These are phyloP conservation scores for Seriola rivoliana DNA, from an alignment of 2,113 vertebrate species.

Conservation along the genomic window DNA sequence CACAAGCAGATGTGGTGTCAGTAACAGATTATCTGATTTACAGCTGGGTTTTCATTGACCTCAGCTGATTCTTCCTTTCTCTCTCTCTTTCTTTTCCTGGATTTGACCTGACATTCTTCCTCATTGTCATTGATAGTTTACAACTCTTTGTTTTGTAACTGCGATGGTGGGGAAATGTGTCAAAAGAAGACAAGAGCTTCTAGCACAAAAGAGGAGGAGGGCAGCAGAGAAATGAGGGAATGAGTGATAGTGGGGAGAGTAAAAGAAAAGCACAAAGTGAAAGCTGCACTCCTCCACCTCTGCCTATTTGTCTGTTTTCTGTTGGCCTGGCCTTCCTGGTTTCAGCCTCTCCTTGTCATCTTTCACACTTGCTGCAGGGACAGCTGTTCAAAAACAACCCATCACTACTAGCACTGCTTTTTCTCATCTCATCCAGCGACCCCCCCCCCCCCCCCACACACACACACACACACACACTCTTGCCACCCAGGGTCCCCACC, in stretches of 20 bases:
- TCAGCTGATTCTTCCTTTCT: background rate
- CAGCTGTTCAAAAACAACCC: slow-evolving; percentile 37
- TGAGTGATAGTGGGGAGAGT: background rate
- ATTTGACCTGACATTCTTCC: slow-evolving; percentile 6
- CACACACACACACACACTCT: too few relatives aligned
- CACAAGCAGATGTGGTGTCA: slow-evolving; percentile 77
- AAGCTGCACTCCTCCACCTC: background rate
- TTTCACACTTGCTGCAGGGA: background rate
- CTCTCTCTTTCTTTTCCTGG: background rate
- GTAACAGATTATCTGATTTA: slow-evolving; percentile 41
- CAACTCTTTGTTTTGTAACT: background rate
- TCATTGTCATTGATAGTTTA: background rate
- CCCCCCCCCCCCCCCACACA: too few relatives aligned
- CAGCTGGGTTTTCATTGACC: slow-evolving; percentile 32
- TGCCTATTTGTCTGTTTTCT: slow-evolving; percentile 19
- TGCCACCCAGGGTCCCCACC: background rate
- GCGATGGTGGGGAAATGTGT: background rate
- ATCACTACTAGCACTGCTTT: background rate
- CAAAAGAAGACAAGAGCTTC: background rate
- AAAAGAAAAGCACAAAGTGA: slow-evolving; percentile 9
- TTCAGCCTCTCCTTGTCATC: slow-evolving; percentile 57
- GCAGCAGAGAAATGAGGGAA: background rate
- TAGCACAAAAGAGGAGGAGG: background rate
- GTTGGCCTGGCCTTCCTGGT: slow-evolving; percentile 37
- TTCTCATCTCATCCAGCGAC: background rate